A percentile compares a stretch with the other conserved stretches of the same genome.
These are phyloP conservation scores for Pocota personata DNA, from an alignment of 2,888 invertebrate genomes.

Conservation along the genomic window DNA sequence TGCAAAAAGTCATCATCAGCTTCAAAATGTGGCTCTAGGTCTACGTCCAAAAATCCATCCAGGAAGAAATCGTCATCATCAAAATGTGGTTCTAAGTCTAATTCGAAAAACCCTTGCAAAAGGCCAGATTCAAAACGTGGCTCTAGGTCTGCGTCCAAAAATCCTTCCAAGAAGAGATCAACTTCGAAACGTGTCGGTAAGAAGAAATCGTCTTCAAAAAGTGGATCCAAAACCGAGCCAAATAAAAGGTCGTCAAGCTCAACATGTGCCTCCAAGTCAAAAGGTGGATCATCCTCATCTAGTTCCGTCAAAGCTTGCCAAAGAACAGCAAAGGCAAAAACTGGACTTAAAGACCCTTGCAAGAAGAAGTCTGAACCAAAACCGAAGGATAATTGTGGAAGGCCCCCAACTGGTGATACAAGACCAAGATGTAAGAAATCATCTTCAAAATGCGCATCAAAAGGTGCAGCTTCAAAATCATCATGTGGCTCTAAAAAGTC, in stretches of 20 bases:
- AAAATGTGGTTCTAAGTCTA: not conserved
- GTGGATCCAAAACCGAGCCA: too few species aligned
- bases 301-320: conserved; percentile 26
- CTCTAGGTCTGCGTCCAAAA: not conserved
- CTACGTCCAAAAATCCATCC: too few species aligned
- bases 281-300: conserved; percentile 1
- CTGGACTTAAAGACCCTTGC: not conserved
- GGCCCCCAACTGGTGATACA: not conserved
- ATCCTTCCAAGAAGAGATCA: not conserved
- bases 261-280: not conserved
- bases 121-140: not conserved
- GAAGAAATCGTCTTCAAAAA: too few species aligned
- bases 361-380: not conserved
- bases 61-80: conserved; percentile 59
- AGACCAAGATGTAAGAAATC: conserved; percentile 1
- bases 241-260: not conserved
- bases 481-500: too few species aligned
- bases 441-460: not conserved
- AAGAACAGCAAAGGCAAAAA: conserved; percentile 22
- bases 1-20: too few species aligned
- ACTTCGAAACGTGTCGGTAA: too few species aligned
- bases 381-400: not conserved
- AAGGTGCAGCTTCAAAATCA: not conserved
- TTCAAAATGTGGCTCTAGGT: too few species aligned
- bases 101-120: conserved; percentile 9